Percentiles rank a stretch among this genome's conserved stretches.
These are phyloP conservation scores for Mormyrus proboscirostris DNA, from an alignment of 2,797 vertebrate genomes.

Conservation along the genomic window DNA sequence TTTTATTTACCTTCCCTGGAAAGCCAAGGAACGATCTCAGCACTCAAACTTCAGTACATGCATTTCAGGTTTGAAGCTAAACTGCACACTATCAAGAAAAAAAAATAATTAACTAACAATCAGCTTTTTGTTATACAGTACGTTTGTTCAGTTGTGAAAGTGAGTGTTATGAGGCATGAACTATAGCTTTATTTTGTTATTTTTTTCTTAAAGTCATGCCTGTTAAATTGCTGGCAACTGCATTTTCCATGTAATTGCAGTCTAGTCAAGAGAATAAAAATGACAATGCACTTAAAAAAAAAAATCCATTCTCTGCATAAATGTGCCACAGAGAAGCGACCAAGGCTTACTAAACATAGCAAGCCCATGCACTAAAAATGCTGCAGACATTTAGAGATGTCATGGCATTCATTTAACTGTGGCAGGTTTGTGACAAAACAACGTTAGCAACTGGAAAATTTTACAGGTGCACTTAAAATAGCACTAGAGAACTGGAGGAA, in stretches of 20 bases:
- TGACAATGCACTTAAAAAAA: background rate
- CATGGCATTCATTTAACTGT: constrained; percentile 10
- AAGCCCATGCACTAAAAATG: background rate
- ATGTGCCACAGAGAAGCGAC: background rate
- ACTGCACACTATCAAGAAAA: background rate
- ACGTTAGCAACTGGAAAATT: background rate
- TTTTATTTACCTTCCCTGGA: background rate
- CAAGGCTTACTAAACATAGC: background rate
- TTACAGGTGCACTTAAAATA: constrained; percentile 6
- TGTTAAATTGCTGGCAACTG: background rate
- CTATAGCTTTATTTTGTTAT: background rate
- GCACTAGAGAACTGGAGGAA: background rate
- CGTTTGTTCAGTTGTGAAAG: background rate
- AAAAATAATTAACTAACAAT: background rate
- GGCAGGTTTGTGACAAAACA: background rate
- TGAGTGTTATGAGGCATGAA: background rate
- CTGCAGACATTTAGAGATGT: background rate
- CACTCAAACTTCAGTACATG: background rate
- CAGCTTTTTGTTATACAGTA: background rate
- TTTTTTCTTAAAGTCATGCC: background rate
- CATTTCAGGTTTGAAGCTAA: background rate
- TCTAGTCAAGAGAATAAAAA: background rate
- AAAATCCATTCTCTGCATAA: background rate
- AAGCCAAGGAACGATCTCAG: background rate
- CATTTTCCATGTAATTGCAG: background rate